Conservation (phyloP, 2,797 vertebrate genomes). For the Propithecus deckenii region DNA sequence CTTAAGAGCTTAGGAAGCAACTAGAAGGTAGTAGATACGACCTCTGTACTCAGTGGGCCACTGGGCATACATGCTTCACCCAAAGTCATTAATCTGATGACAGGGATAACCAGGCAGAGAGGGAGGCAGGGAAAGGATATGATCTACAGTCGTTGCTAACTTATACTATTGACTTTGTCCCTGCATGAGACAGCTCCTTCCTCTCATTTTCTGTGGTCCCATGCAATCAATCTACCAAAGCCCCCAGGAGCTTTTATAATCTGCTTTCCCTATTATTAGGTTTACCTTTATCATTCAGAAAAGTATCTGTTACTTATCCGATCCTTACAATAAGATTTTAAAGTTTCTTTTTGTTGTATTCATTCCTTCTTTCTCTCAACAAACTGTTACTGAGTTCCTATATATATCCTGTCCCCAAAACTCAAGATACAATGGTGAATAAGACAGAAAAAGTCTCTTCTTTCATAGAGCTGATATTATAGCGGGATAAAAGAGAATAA, state of each 20-base stretch:
- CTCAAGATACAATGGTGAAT: background rate
- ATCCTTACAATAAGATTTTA: constrained; percentile 34
- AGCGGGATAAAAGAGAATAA: background rate
- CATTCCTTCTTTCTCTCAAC: constrained; percentile 7
- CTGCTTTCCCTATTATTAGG: constrained; percentile 10
- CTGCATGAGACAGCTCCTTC: background rate
- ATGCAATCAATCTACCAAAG: background rate
- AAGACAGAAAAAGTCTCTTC: background rate
- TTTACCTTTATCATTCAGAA: constrained; percentile 39
- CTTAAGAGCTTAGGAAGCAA: background rate
- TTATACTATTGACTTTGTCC: background rate
- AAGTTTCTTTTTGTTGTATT: background rate
- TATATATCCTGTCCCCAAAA: background rate
- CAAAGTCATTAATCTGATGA: background rate
- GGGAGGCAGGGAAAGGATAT: background rate
- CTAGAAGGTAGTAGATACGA: background rate
- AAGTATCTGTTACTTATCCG: background rate
- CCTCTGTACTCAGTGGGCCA: background rate
- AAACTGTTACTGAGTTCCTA: background rate
- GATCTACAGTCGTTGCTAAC: background rate
- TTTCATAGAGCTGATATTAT: background rate
- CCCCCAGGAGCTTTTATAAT: background rate
- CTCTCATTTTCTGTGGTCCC: background rate
- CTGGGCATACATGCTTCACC: background rate
- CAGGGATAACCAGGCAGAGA: background rate